A percentile compares a stretch with the other conserved stretches of the same genome.
Evolutionary conservation across 2,888 invertebrate genomes (phyloP).

Genomic region (Strigamia maritima): DNA sequence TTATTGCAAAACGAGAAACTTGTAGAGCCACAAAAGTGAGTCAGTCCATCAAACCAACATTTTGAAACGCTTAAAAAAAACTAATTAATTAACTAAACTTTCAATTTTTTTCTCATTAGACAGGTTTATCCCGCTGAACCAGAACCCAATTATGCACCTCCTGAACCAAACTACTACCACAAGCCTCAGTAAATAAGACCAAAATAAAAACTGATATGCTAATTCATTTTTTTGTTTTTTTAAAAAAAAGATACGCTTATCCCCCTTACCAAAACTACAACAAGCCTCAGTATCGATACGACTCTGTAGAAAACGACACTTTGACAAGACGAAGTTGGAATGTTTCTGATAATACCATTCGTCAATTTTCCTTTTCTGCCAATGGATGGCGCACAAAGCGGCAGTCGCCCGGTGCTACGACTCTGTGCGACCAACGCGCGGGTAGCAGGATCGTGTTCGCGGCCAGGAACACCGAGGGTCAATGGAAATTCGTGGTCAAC

Average conservation of each 20-base stretch:
- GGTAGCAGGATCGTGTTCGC: background rate
- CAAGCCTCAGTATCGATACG: background rate
- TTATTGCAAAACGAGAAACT: background rate
- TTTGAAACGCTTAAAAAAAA: background rate
- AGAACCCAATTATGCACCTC: no score
- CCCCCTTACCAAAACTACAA: background rate
- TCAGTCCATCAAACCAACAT: background rate
- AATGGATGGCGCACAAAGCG: constrained; percentile 16
- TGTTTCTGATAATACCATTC: background rate
- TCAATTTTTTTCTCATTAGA: no score
- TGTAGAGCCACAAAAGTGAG: background rate
- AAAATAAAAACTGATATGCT: no score
- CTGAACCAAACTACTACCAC: no score
- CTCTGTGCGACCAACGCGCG: background rate
- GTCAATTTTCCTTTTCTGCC: background rate
- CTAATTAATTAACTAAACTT: background rate
- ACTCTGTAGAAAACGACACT: background rate
- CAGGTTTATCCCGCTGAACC: no score
- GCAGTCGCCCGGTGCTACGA: background rate
- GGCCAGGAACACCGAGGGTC: background rate
- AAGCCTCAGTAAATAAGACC: no score
- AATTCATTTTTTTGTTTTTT: background rate
- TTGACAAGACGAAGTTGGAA: background rate
- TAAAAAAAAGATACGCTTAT: background rate
- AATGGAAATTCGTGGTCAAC: constrained; percentile 21